A percentile compares a stretch with the other conserved stretches of the same genome.
Evolutionary conservation across 2,113 vertebrate species (phyloP).

Genomic region (Calyptommatus sinebrachiatus): DNA sequence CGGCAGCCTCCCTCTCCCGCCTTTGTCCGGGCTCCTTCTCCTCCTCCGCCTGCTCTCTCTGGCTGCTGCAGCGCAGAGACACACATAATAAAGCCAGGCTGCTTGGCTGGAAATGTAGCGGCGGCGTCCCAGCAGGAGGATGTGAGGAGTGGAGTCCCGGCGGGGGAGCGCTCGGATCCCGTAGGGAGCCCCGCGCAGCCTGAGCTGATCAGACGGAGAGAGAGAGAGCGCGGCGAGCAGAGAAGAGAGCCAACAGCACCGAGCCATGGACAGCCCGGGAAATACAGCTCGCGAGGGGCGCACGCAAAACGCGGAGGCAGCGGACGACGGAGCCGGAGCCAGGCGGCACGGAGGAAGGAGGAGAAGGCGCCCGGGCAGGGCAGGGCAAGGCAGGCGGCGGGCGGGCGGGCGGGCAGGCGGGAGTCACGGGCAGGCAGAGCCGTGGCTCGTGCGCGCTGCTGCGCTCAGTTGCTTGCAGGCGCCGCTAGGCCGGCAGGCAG

Average conservation of each 20-base stretch:
- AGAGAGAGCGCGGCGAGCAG: conserved; percentile 4
- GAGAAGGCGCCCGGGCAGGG: conserved; percentile 34
- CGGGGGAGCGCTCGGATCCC: conserved; percentile 99
- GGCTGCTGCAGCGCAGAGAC: conserved; percentile 98
- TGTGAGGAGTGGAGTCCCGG: conserved; percentile 99
- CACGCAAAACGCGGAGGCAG: conserved; percentile 73
- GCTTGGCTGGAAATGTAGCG: conserved; percentile 99
- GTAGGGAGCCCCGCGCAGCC: conserved; percentile 99
- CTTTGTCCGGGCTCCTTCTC: conserved; percentile 98
- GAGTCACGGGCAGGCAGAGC: too few relatives aligned
- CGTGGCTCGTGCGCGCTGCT: too few relatives aligned
- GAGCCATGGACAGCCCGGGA: conserved; percentile 84
- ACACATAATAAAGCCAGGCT: conserved; percentile 99
- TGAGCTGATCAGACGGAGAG: conserved; percentile 87
- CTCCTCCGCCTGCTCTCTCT: conserved; percentile 97
- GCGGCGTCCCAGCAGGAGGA: conserved; percentile 99
- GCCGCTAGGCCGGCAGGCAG: conserved; percentile 40
- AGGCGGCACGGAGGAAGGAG: not conserved
- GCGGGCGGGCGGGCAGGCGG: too few relatives aligned
- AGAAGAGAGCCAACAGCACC: conserved; percentile 88
- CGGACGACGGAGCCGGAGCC: conserved; percentile 15
- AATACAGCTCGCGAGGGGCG: conserved; percentile 78
- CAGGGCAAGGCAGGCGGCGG: conserved; percentile 20
- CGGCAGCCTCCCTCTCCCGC: conserved; percentile 91
- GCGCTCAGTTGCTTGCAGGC: too few relatives aligned